phyloP scores from a whole-genome alignment of 1,140 invertebrate species.

The Drosophila asahinai region DNA sequence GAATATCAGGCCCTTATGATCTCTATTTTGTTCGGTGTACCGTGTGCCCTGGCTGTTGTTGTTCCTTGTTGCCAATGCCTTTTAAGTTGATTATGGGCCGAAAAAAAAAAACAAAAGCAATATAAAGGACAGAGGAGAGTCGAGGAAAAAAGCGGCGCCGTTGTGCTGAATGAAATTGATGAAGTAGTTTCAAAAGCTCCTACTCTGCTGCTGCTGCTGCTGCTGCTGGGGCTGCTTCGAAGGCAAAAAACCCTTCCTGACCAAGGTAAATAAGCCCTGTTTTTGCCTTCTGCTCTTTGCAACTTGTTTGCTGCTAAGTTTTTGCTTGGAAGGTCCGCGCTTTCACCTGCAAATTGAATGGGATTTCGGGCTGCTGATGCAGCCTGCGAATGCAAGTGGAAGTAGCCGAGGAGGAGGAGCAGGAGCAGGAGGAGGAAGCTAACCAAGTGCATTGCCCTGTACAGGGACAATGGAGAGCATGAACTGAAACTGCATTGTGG shows the following conservation, averaged over 20 bases:
- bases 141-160: slow-evolving; percentile 41
- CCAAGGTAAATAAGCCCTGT: slow-evolving; percentile 57
- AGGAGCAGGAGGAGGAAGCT: background rate
- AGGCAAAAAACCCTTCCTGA: slow-evolving; percentile 45
- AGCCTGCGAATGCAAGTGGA: slow-evolving; percentile 16
- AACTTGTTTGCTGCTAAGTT: slow-evolving; percentile 70
- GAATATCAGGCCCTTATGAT: background rate
- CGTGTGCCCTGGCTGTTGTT: slow-evolving; percentile 22
- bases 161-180: slow-evolving; percentile 78
- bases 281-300: slow-evolving; percentile 74
- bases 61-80: slow-evolving; percentile 66
- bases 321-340: slow-evolving; percentile 33
- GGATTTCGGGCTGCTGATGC: slow-evolving; percentile 48
- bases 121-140: slow-evolving; percentile 6
- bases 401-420: background rate
- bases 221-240: slow-evolving; percentile 10
- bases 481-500: slow-evolving; percentile 35
- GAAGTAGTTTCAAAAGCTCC: slow-evolving; percentile 71
- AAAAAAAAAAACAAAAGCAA: slow-evolving; percentile 29
- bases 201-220: slow-evolving; percentile 10
- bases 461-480: slow-evolving; percentile 44
- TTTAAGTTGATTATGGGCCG: slow-evolving; percentile 75
- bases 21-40: slow-evolving; percentile 20
- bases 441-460: slow-evolving; percentile 59
- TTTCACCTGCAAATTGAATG: slow-evolving; percentile 73